Conservation (phyloP, 2,797 vertebrate species). For the Calcarius lapponicus region DNA sequence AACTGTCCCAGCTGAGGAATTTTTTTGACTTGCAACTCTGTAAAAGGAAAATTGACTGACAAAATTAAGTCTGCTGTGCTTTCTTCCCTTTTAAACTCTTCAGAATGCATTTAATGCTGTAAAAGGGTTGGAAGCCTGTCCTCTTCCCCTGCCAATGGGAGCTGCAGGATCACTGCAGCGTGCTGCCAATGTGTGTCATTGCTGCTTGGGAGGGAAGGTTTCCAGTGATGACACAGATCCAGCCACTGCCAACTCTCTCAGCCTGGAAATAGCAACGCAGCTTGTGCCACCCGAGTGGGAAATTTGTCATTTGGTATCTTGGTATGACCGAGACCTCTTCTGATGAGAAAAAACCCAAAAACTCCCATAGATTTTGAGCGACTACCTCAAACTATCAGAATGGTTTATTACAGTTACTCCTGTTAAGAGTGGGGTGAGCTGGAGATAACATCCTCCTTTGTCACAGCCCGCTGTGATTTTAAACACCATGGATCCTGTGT, state of each 20-base stretch:
- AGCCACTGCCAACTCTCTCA: not conserved
- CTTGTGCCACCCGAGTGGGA: not conserved
- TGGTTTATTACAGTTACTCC: not conserved
- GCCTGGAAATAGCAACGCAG: constrained; percentile 9
- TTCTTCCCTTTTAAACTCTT: constrained; percentile 12
- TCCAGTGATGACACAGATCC: constrained; percentile 37
- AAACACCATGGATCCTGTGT: not conserved
- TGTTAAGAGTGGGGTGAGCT: not conserved
- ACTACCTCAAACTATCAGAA: not conserved
- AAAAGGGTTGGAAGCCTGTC: not conserved
- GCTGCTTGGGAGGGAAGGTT: constrained; percentile 9
- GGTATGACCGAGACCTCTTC: not conserved
- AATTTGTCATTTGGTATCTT: not conserved
- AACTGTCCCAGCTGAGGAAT: not conserved
- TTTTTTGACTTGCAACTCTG: not conserved
- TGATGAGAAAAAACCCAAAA: not conserved
- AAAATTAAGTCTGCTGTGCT: not conserved
- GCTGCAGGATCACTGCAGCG: not conserved
- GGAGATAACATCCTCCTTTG: not conserved
- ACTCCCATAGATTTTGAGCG: not conserved
- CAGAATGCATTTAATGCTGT: not conserved
- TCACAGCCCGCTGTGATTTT: not conserved
- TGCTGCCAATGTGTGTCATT: not conserved
- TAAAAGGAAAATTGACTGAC: not conserved
- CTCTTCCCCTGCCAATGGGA: not conserved